phyloP scores from a whole-genome alignment of 1,140 invertebrate genomes.

The Ceratitis capitata region DNA sequence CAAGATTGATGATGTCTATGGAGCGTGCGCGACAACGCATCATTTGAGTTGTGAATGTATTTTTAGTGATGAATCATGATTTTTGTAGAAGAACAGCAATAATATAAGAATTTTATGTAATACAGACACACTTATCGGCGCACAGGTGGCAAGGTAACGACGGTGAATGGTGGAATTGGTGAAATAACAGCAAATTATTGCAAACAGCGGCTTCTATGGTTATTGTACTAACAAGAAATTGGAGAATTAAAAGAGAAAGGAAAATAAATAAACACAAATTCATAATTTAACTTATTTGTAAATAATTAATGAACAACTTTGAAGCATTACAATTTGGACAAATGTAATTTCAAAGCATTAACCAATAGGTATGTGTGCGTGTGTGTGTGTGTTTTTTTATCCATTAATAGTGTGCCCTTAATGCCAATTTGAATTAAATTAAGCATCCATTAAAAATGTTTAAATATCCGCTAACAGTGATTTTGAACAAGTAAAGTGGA shows the following conservation, averaged over 20 bases:
- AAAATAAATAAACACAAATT: not conserved
- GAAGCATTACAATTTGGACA: too few species aligned
- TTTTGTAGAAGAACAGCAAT: not conserved
- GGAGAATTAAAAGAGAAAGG: not conserved
- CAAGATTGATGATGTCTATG: conserved; percentile 33
- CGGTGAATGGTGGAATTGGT: too few species aligned
- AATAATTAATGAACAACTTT: not conserved
- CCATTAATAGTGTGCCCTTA: not conserved
- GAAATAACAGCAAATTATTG: too few species aligned
- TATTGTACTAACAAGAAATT: not conserved
- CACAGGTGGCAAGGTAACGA: not conserved
- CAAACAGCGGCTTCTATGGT: too few species aligned
- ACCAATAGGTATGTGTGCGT: not conserved
- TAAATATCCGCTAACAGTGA: not conserved
- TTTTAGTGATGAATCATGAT: conserved; percentile 5
- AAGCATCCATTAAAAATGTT: not conserved
- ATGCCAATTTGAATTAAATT: not conserved
- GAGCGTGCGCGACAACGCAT: not conserved
- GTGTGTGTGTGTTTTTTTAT: too few species aligned
- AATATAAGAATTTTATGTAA: not conserved
- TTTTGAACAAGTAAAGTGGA: not conserved
- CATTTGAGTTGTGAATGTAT: not conserved
- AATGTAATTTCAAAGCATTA: not conserved
- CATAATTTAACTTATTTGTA: too few species aligned
- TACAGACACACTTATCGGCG: not conserved